Evolutionary conservation across 2,113 vertebrate species (phyloP), one percentile per base, ranked within the genome.

Genomic region (Murina feae): DNA sequence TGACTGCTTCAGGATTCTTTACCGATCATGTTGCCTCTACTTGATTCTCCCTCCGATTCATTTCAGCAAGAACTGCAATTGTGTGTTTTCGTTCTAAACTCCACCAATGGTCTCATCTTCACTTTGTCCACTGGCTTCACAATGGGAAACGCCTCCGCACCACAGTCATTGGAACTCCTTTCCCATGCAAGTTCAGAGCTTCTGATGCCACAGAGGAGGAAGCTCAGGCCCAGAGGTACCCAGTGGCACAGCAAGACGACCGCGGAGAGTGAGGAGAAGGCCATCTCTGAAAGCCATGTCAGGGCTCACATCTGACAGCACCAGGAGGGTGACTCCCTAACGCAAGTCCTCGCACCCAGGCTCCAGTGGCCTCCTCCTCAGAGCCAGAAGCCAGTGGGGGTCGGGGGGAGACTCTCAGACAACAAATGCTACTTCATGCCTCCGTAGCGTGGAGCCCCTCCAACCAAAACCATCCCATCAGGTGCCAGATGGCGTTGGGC

Each of bases 401-500:
- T n/a, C n/a, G 0, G 21, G 28, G 63, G 25, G 28, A 37, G n/a
- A 37, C 66, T 28, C 44, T 53, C n/a, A 6, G 8, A 60, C 32
- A 42, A 66, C 69, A 84, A 89, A 68, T 66, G 65, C 30, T 85
- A 7, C 85, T 42, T 23, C 17, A 13, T 23, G 49, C 39, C 76
- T 44, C 14, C 1, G 35, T 53, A 58, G 35, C 1, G 0, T 32
- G 51, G 49, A 28, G 58, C 20, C 14, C 18, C 93, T 89, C 49
- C 91, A 78, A 82, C 83, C 49, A 66, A 88, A 92, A 75, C 49
- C 11, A 0, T 60, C 74, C 63, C 65, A 60, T 74, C 91, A 79
- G 81, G 81, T 55, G 42, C 91, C 96, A 95, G 94, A 93, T 96
- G 94, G 93, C 75, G 39, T 13, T 32, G 58, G 69, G 93, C 84